Base-by-base conservation (phyloP, 2,888 invertebrate genomes). In the Tyria jacobaeae region DNA sequence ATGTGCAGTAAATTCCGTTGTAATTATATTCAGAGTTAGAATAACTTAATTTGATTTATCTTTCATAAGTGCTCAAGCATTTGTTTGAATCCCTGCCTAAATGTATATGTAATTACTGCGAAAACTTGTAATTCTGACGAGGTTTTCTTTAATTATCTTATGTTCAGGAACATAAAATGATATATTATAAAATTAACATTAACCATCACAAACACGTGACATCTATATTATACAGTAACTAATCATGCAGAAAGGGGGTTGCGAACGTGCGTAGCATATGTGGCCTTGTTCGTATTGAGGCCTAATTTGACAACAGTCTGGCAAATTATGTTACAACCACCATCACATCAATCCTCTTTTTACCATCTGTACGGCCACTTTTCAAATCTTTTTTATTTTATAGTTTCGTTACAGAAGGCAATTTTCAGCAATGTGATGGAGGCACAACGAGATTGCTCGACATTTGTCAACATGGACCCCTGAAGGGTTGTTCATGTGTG, bases 241-340 rank as follows among this genome's bases (percentile, higher is more conserved):
- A 90, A 89, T 87, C 93, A 93, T 93, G 93, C 93, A 92, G 92
- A 92, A 89, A 87, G 88, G 89, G 92, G 93, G 93, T 92, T 92
- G 94, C 94, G 93, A 93, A 93, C 93, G 93, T 90, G 90, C 91
- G 86, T 86, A 86, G 84, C 86, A 82, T 85, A 82, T 87, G 83
- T 86, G 82, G 80, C 85, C 81, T n/a, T 84, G 80, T 81, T 83
- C 85, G 83, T 82, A 83, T 82, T 79, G 82, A 79, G 77, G 78
- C 82, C 82, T 83, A 76, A 81, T 81, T 78, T 79, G 84, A 86
- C 86, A 87, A 85, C 86, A 83, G 83, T 84, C 81, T 74, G 81
- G 82, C 83, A 79, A 84, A 80, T 70, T 74, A 72, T 64, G 61
- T 61, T 56, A 62, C 57, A 67, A 62, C 57, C 74, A 71, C 66